These are phyloP conservation scores for Toxotes chatareus DNA, from an alignment of 2,113 vertebrate genomes.

Conservation along the genomic window DNA sequence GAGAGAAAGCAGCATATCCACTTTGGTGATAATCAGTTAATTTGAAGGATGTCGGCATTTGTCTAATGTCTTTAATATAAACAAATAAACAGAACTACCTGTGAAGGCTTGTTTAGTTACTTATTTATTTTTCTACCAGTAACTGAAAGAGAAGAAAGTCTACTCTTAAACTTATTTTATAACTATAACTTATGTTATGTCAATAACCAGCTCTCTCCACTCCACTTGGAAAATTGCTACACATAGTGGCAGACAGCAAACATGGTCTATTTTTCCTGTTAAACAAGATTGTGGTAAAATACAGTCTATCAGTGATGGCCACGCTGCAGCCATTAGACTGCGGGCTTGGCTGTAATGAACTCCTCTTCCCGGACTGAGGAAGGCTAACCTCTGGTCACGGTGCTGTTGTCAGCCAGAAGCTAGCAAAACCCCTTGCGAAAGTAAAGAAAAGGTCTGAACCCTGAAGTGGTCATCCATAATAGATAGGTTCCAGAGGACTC, in stretches of 20 bases:
- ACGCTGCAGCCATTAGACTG: conserved; percentile 60
- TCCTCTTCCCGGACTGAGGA: conserved; percentile 59
- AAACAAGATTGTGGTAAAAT: conserved; percentile 59
- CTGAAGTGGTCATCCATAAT: conserved; percentile 80
- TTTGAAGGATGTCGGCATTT: neutral
- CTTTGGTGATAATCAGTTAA: neutral
- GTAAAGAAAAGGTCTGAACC: conserved; percentile 61
- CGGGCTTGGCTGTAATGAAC: conserved; percentile 54
- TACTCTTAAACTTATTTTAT: neutral
- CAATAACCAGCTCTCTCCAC: neutral
- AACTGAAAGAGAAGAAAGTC: neutral
- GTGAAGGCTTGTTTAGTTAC: neutral
- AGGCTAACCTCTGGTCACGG: conserved; percentile 50
- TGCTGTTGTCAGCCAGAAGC: conserved; percentile 52
- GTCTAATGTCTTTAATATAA: neutral
- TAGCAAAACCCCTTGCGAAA: conserved; percentile 21
- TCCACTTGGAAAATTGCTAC: conserved; percentile 12
- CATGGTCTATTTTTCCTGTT: conserved; percentile 41
- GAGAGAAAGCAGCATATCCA: neutral
- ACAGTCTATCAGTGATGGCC: conserved; percentile 37
- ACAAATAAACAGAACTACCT: neutral
- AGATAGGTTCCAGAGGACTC: conserved; percentile 65
- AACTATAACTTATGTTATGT: too few relatives aligned
- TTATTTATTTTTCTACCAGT: neutral
- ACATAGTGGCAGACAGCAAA: neutral